Evolutionary conservation across 53 echinoderm and acorn worm genomes (phyloP).

Genomic region (Temnopleurus reevesii): DNA sequence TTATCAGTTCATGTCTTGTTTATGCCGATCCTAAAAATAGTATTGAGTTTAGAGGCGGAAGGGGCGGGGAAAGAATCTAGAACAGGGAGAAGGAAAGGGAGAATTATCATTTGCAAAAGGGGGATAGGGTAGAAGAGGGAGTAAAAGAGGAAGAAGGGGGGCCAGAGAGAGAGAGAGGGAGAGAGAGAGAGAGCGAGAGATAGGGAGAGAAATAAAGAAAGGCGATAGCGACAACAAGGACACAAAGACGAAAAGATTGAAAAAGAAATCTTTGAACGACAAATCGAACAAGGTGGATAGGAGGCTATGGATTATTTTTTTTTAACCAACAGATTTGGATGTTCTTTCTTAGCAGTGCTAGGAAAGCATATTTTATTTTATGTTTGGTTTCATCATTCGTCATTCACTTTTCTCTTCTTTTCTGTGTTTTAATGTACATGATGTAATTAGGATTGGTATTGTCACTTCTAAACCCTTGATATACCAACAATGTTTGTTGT

Average conservation of each 20-base stretch:
- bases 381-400: too few relatives aligned
- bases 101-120: background rate
- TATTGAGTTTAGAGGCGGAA: too few relatives aligned
- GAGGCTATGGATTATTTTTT: background rate
- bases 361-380: too few relatives aligned
- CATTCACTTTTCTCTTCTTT: too few relatives aligned
- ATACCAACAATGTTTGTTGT: too few relatives aligned
- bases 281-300: background rate
- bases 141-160: background rate
- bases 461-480: too few relatives aligned
- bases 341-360: too few relatives aligned
- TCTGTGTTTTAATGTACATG: too few relatives aligned
- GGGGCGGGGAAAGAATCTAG: too few relatives aligned
- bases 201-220: background rate
- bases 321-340: too few relatives aligned
- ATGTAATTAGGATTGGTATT: too few relatives aligned
- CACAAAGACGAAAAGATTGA: background rate
- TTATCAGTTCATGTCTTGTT: constrained; percentile 5
- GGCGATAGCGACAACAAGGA: background rate
- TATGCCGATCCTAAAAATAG: background rate
- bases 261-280: too few relatives aligned
- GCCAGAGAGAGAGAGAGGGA: background rate
- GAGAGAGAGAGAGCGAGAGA: background rate
- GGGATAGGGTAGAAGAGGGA: background rate
- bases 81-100: background rate